Percentiles rank a stretch among this genome's conserved stretches.
Evolutionary conservation across 2,797 vertebrate genomes (phyloP).

Genomic region (Euphonia xanthogaster): DNA sequence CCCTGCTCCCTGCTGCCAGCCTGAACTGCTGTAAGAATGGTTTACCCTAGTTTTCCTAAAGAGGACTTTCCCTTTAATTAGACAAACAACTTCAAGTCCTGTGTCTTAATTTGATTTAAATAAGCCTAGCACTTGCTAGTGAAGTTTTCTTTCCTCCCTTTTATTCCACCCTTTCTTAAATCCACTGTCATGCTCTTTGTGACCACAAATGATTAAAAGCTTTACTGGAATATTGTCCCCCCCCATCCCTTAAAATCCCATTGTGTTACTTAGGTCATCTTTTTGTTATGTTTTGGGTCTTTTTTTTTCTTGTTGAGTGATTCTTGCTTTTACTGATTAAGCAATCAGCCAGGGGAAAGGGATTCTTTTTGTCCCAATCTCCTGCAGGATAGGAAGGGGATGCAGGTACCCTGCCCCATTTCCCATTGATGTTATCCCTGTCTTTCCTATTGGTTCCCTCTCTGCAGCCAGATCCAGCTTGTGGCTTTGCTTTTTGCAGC

Average conservation of each 20-base stretch:
- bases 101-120: conserved; percentile 45
- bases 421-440: neutral
- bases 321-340: neutral
- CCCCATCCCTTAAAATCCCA: neutral
- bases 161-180: neutral
- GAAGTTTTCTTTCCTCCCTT: neutral
- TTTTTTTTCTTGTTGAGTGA: neutral
- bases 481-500: neutral
- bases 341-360: neutral
- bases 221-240: neutral
- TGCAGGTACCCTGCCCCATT: neutral
- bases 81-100: conserved; percentile 30
- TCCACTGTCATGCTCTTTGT: neutral
- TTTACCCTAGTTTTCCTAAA: conserved; percentile 33
- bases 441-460: neutral
- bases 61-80: conserved; percentile 43
- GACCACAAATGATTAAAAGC: neutral
- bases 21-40: neutral
- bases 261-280: neutral
- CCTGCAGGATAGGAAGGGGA: neutral
- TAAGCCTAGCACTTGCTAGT: conserved; percentile 1
- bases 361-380: neutral
- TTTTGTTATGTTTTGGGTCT: neutral
- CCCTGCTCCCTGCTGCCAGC: neutral
- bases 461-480: neutral